A percentile compares a stretch with the other conserved stretches of the same genome.
These are phyloP conservation scores for Panorpa germanica DNA, from an alignment of 2,888 invertebrate genomes.

Conservation along the genomic window DNA sequence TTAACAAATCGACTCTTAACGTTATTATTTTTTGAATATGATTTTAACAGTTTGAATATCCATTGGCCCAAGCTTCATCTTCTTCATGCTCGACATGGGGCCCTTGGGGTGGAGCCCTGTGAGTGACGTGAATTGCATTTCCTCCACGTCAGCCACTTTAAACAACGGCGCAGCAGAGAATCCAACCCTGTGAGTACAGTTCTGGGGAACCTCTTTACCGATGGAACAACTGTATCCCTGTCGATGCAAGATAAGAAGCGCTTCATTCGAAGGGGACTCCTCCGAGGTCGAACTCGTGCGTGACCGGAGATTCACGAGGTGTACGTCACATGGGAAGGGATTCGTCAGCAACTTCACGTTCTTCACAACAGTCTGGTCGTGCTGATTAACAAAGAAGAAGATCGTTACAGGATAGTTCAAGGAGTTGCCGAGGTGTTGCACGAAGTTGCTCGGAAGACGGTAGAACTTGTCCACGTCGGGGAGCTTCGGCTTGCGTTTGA, in stretches of 20 bases:
- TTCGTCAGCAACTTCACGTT: slow-evolving; percentile 24
- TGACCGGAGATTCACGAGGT: slow-evolving; percentile 51
- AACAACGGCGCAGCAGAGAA: too few species aligned
- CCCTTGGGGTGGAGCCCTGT: too few species aligned
- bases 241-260: slow-evolving; percentile 51
- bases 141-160: slow-evolving; percentile 20
- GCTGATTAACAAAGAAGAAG: slow-evolving; percentile 43
- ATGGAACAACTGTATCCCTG: slow-evolving; percentile 47
- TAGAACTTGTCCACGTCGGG: too few species aligned
- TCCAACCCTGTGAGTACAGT: too few species aligned
- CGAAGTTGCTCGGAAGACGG: slow-evolving; percentile 35
- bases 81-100: too few species aligned
- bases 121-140: slow-evolving; percentile 27
- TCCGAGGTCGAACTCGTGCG: slow-evolving; percentile 48
- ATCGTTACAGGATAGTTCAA: slow-evolving; percentile 55
- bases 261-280: slow-evolving; percentile 49
- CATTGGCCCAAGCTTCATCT: too few species aligned
- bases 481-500: too few species aligned
- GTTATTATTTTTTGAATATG: too few species aligned
- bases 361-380: slow-evolving; percentile 27
- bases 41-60: too few species aligned
- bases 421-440: slow-evolving; percentile 45
- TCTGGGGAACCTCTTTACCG: too few species aligned
- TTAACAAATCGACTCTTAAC: too few species aligned
- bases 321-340: slow-evolving; percentile 47